Percentiles rank a stretch among this genome's conserved stretches.
phyloP scores from a whole-genome alignment of 2,797 vertebrate species.

The Parambassis ranga region DNA sequence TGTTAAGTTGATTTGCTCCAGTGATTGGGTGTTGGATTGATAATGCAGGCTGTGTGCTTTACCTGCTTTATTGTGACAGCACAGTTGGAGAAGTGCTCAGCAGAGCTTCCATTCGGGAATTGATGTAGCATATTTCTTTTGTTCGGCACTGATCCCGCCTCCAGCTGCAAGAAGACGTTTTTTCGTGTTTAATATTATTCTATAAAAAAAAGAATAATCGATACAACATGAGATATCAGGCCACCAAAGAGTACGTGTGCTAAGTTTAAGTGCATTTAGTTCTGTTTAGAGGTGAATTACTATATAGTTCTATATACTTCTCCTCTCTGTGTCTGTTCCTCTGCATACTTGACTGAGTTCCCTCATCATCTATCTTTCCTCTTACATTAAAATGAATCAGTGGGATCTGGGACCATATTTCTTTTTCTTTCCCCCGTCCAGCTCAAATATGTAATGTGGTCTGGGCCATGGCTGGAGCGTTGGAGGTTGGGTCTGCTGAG shows the following conservation, averaged over 20 bases:
- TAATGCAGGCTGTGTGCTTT: not conserved
- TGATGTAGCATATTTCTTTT: conserved; percentile 72
- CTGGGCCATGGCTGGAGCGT: conserved; percentile 7
- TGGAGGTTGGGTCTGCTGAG: conserved; percentile 42
- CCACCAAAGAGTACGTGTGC: not conserved
- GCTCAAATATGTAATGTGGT: conserved; percentile 24
- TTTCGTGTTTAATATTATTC: not conserved
- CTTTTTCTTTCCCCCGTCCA: conserved; percentile 21
- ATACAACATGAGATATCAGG: not conserved
- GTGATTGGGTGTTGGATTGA: not conserved
- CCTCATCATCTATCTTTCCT: conserved; percentile 21
- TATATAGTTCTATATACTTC: not conserved
- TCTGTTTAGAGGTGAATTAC: not conserved
- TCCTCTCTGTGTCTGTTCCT: not conserved
- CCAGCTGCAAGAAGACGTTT: conserved; percentile 16
- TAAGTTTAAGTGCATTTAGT: not conserved
- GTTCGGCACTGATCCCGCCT: conserved; percentile 69
- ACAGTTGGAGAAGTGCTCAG: conserved; percentile 6
- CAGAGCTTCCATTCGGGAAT: conserved; percentile 16
- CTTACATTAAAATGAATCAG: conserved; percentile 5
- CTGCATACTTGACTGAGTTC: conserved; percentile 2
- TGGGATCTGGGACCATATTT: conserved; percentile 11
- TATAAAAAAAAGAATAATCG: not conserved
- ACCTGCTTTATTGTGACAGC: conserved; percentile 45
- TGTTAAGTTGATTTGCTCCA: not conserved